Evolutionary conservation across 1,140 invertebrate species (phyloP), one percentile per base, ranked within the genome.

Genomic region (Palaemon carinicauda): DNA sequence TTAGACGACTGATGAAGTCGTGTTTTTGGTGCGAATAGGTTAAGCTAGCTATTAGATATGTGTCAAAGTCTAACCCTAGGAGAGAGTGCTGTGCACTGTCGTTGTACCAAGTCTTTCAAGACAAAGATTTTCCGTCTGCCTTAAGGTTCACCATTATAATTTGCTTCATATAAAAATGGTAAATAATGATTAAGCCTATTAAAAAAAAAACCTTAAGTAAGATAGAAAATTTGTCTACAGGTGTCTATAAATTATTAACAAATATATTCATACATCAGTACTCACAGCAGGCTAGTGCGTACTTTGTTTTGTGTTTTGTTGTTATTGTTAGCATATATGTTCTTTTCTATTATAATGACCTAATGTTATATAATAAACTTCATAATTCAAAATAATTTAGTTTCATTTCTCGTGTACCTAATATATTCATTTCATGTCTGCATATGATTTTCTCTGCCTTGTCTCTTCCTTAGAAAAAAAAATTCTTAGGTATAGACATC

Each of bases 171-270:
- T 9, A 1, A 4, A 41, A 41, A 0, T 12, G 0, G 41, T 41
- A 5, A 41, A 12, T 41, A 9, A 0, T 41, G 41, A 41, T 41
- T 41, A 41, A 41, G 41, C 12, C 41, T 1, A 41, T 41, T 5
- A 12, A 41, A 9, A 12, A 9, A 9, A 12, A 9, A 41, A n/a
- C 7, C 29, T 60, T 65, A 65, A 69, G 29, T 15, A 27, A 15
- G 24, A 53, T 21, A 82, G 53, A 69, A 52, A 50, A 31, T 31
- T 71, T 17, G 24, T 21, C 69, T 50, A 24, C 19, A 75, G 33
- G 27, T 80, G 60, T 80, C 31, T 33, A 54, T 86, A 86, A 86
- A 80, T 86, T 86, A 86, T 86, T 86, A 86, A 80, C 77, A 60
- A 50, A 50, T 21, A 27, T 65, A n/a, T 29, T 50, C 17, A 74